Evolutionary conservation across 2,113 vertebrate genomes (phyloP), one percentile per base, ranked within the genome.

Genomic region (Stigmatopora argus): DNA sequence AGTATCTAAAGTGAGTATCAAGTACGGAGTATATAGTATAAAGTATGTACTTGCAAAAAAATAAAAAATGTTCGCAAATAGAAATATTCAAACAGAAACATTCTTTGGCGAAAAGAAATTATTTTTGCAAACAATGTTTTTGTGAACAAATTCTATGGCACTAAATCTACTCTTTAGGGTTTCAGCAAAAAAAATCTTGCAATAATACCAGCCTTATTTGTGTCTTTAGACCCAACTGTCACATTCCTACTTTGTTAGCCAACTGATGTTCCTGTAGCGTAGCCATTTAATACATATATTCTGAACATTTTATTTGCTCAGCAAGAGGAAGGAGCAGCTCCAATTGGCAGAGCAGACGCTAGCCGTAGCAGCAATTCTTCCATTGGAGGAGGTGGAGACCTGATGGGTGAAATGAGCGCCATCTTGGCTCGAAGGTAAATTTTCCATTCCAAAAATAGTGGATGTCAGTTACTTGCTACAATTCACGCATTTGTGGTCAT

Each of bases 391-490:
- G 78, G 81, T 6, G 82, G 79, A 1, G 77, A 11, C 35, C 85
- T 96, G 57, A 95, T 96, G 94, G 92, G 94, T 41, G 95, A 96
- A 78, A 96, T 96, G 95, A 95, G 91, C 1, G 93, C 94, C 77
- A 95, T 94, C 87, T 77, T 97, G 68, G 94, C 95, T 26, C 83
- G 95, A 52, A 92, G 95, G 95, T 97, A 74, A 82, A 87, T 73
- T 31, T 31, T 41, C n/a, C 1, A n/a, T 4, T 6, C 49, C 3
- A 44, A 23, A 56, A 53, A 48, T 19, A 23, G 58, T 53, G 7
- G 19, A 55, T 35, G 3, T 55, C 38, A 31, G 3, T 46, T 34
- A 35, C 17, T 51, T 14, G 1, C 52, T 65, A 62, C 38, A 31
- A 38, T 46, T 61, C 1, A 13, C 34, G 1, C 18, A 5, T 15